Evolutionary conservation across 2,113 vertebrate species (phyloP).

Genomic region (Sminthopsis crassicaudata): DNA sequence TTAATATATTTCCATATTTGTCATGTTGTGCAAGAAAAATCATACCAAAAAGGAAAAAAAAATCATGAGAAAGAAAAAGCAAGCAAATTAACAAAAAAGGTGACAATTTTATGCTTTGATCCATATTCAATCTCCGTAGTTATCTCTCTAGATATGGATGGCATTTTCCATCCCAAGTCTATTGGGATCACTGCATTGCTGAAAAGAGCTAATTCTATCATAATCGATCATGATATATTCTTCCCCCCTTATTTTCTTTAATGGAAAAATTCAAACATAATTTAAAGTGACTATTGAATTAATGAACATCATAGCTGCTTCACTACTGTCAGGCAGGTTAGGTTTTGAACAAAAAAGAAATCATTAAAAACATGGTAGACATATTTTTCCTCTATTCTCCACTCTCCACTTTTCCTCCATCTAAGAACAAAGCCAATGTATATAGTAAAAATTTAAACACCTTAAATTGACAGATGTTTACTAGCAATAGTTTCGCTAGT

Average conservation of each 20-base stretch:
- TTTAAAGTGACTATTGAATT: background rate
- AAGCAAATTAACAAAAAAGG: too few species aligned
- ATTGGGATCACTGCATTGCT: too few species aligned
- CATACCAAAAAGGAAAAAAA: too few species aligned
- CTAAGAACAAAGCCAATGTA: conserved; percentile 32
- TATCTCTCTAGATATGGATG: too few species aligned
- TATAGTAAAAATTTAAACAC: conserved; percentile 4
- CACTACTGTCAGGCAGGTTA: background rate
- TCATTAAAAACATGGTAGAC: conserved; percentile 14
- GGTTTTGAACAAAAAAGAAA: conserved; percentile 32
- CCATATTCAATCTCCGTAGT: too few species aligned
- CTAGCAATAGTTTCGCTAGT: conserved; percentile 14
- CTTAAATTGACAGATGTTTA: conserved; percentile 54
- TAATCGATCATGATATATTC: background rate
- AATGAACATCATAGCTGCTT: background rate
- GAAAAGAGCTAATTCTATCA: too few species aligned
- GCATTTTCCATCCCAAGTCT: too few species aligned
- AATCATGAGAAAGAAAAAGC: too few species aligned
- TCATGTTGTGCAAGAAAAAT: too few species aligned
- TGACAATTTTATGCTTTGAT: too few species aligned
- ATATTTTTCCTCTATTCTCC: background rate
- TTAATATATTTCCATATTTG: too few species aligned
- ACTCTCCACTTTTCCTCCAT: background rate
- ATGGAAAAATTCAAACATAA: conserved; percentile 47
- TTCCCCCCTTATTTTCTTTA: background rate